Base-by-base conservation (phyloP, 92 coral and sea anemone species). In the Micromussa lordhowensis region DNA sequence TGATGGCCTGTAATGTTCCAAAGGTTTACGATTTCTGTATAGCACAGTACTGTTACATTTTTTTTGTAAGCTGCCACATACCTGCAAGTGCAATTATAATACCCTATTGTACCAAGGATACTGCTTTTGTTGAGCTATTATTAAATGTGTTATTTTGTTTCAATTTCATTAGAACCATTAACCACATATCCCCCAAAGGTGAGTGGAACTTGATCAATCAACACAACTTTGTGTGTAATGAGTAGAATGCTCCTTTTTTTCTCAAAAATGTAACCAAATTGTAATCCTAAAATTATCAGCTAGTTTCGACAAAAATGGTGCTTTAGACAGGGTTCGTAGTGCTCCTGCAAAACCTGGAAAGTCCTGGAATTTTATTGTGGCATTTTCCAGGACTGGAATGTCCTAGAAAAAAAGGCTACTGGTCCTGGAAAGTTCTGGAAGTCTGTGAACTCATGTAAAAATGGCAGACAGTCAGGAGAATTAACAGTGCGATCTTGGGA, bases 151-250 rank as follows among this genome's bases (percentile, higher is more conserved):
- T 73, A 9, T 73, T 73, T 74, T 84, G 30, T 36, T 55, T 74
- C 49, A 2, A 7, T n/a, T n/a, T n/a, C n/a, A 21, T 34, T 74
- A 84, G 88, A 84, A 34, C 73, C 88, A 32, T 9, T 31, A 2
- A 28, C 88, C 12, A 73, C 81, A n/a, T 34, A 24, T 35, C 59
- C 88, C 36, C 88, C 88, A n/a, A n/a, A 0, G 57, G 88, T 84
- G n/a, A 84, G 88, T 68, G 61, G 21, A 35, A 16, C 77, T 3
- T n/a, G n/a, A n/a, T 12, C 32, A 40, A 15, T 14, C 26, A 5
- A 61, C 22, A 5, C 10, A 11, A 18, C 26, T 61, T 24, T 8
- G n/a, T 24, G 26, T 61, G 30, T 61, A 22, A 61, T 59, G 3
- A 59, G 66, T 59, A 9, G 66, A 59, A 4, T 21, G 21, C 24